These are phyloP conservation scores for Ramphastos sulfuratus DNA, from an alignment of 2,113 vertebrate genomes.

Conservation along the genomic window DNA sequence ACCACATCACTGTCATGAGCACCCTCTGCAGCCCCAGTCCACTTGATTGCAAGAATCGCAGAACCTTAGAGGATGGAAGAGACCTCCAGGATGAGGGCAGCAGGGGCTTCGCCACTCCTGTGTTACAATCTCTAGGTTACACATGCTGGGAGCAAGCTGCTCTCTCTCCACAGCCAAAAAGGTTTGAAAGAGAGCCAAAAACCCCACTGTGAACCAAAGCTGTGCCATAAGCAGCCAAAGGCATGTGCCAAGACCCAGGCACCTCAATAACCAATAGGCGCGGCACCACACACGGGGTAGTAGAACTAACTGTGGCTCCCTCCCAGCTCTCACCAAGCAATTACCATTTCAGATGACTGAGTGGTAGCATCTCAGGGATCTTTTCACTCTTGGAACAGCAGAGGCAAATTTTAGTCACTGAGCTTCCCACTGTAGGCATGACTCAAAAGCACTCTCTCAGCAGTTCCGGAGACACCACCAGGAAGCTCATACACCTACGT, in stretches of 20 bases:
- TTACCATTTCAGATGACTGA: neutral
- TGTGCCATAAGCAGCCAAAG: neutral
- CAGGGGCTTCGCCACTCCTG: neutral
- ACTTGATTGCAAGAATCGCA: no score
- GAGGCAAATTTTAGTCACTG: neutral
- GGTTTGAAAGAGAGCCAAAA: neutral
- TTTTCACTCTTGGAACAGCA: neutral
- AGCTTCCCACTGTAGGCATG: neutral
- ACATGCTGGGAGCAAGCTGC: neutral
- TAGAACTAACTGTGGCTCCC: neutral
- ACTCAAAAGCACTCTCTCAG: neutral
- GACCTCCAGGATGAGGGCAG: neutral
- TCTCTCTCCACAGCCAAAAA: neutral
- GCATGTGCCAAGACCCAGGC: neutral
- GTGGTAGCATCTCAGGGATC: accelerated
- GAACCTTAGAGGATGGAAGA: no score
- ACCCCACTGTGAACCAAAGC: neutral
- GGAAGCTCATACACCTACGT: neutral
- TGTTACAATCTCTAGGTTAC: neutral
- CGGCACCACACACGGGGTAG: neutral
- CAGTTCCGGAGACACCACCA: neutral
- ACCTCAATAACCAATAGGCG: neutral
- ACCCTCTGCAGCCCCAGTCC: neutral
- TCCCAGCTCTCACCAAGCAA: neutral
- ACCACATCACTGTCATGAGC: neutral